Evolutionary conservation across 2,113 vertebrate species (phyloP).

Genomic region (Urocynchramus pylzowi): DNA sequence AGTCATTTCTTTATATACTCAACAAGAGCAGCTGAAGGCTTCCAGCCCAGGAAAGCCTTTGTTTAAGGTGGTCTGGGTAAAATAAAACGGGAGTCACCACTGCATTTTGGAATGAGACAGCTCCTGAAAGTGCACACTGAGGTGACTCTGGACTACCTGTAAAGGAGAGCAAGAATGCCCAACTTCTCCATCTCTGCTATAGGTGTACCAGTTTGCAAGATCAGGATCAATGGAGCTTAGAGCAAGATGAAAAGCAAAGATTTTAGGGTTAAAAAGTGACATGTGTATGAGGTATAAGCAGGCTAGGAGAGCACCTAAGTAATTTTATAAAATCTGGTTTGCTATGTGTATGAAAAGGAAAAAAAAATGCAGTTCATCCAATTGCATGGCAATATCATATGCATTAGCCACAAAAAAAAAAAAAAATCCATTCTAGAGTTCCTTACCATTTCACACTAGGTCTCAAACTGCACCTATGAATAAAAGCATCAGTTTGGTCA

Average conservation of each 20-base stretch:
- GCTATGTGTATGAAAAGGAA: accelerated
- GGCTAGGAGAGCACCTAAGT: neutral
- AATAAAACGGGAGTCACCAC: neutral
- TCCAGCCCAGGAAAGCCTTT: neutral
- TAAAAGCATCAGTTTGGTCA: neutral
- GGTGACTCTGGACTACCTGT: neutral
- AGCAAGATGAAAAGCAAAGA: neutral
- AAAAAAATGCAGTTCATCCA: neutral
- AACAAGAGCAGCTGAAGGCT: neutral
- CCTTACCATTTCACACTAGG: neutral
- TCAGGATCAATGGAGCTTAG: neutral
- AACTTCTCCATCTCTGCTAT: neutral
- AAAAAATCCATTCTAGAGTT: neutral
- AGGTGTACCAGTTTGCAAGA: neutral
- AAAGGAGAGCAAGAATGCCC: neutral
- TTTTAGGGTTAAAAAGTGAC: neutral
- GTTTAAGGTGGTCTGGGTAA: neutral
- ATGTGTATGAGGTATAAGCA: neutral
- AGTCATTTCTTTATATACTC: neutral
- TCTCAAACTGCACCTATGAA: neutral
- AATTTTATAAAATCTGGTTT: neutral
- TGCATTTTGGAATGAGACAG: neutral
- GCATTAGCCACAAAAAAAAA: neutral
- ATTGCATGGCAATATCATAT: neutral
- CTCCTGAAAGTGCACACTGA: neutral